Percentiles rank a stretch among this genome's conserved stretches.
These are phyloP conservation scores for Andrena bicolor DNA, from an alignment of 2,888 invertebrate species.

Conservation along the genomic window DNA sequence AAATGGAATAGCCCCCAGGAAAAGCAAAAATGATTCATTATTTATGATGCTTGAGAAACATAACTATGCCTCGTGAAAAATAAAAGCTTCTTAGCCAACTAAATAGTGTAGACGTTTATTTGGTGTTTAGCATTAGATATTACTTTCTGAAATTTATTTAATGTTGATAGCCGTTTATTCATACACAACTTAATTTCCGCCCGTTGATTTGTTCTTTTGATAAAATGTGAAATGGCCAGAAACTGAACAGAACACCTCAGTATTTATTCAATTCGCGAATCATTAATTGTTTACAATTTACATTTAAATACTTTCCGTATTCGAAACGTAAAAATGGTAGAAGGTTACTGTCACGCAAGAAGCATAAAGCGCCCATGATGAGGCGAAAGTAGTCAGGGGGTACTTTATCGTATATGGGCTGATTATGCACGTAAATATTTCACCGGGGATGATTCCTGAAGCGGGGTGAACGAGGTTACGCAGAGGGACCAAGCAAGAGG, in stretches of 20 bases:
- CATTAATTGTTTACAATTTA: not conserved
- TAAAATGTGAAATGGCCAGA: too few species aligned
- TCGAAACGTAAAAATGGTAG: conserved; percentile 9
- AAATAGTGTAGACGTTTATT: too few species aligned
- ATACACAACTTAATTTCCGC: too few species aligned
- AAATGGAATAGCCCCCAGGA: not conserved
- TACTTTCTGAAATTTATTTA: too few species aligned
- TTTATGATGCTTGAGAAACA: not conserved
- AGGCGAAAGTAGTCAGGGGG: conserved; percentile 48
- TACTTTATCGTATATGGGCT: conserved; percentile 75
- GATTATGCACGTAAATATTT: conserved; percentile 82
- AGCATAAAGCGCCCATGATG: conserved; percentile 58
- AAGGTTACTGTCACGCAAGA: conserved; percentile 15
- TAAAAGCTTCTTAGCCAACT: too few species aligned
- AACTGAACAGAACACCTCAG: too few species aligned
- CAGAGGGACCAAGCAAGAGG: conserved; percentile 53
- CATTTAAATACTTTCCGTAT: not conserved
- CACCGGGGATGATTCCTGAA: conserved; percentile 70
- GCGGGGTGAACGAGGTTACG: conserved; percentile 60
- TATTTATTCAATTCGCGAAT: too few species aligned
- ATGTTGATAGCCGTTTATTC: too few species aligned
- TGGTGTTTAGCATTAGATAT: too few species aligned
- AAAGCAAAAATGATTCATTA: not conserved
- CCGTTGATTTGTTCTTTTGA: too few species aligned
- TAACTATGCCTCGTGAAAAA: too few species aligned